Evolutionary conservation across 2,888 invertebrate species (phyloP).

Genomic region (Apotomis capreana): DNA sequence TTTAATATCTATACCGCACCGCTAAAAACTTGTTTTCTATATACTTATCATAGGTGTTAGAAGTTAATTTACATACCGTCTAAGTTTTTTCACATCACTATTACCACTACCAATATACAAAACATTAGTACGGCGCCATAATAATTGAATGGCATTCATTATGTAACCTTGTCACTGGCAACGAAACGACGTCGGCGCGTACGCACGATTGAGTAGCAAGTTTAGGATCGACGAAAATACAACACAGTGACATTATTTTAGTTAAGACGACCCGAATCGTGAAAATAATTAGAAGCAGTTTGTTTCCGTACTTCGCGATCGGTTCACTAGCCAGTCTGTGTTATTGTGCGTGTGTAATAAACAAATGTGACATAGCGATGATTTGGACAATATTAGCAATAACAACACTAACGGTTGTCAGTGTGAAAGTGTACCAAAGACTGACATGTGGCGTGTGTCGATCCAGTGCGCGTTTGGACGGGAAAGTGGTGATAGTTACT

Average conservation of each 20-base stretch:
- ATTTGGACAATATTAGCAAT: slow-evolving; percentile 48
- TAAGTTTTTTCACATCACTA: neutral
- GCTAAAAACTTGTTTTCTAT: neutral
- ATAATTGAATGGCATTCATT: slow-evolving; percentile 56
- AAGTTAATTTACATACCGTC: slow-evolving; percentile 4
- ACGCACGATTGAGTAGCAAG: slow-evolving; percentile 61
- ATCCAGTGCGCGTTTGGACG: slow-evolving; percentile 75
- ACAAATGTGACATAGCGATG: slow-evolving; percentile 33
- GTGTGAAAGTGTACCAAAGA: slow-evolving; percentile 72
- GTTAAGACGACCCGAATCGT: slow-evolving; percentile 30
- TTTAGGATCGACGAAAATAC: slow-evolving; percentile 52
- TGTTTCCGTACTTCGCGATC: slow-evolving; percentile 18
- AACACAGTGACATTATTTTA: slow-evolving; percentile 43
- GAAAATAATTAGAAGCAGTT: slow-evolving; percentile 32
- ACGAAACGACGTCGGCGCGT: slow-evolving; percentile 51
- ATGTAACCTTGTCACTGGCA: slow-evolving; percentile 56
- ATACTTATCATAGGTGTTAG: too few species aligned
- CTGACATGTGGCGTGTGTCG: slow-evolving; percentile 71
- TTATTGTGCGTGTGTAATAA: neutral
- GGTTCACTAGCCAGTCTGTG: neutral
- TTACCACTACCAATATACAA: slow-evolving; percentile 5
- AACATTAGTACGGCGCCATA: slow-evolving; percentile 5
- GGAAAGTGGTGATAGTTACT: slow-evolving; percentile 76
- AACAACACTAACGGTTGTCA: slow-evolving; percentile 53
- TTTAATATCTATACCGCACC: too few species aligned